These are phyloP conservation scores for Cantharis rustica DNA, from an alignment of 2,888 invertebrate genomes.

Conservation along the genomic window DNA sequence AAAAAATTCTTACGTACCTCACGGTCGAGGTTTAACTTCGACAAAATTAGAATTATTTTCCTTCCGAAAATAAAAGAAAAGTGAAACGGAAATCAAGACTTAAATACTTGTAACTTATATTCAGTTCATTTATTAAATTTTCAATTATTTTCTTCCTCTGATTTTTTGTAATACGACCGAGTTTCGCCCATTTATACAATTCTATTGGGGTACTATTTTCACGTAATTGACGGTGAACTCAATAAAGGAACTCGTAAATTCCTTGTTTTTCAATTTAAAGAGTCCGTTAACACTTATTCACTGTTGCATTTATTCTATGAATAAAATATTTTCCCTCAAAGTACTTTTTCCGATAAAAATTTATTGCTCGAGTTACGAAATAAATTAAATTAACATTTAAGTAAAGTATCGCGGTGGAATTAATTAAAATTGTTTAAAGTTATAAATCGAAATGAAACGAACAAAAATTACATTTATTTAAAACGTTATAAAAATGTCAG, in stretches of 20 bases:
- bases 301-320: neutral
- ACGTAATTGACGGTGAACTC: neutral
- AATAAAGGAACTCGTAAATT: neutral
- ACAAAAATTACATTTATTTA: neutral
- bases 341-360: neutral
- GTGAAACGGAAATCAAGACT: neutral
- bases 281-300: neutral
- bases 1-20: neutral
- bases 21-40: neutral
- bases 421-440: neutral
- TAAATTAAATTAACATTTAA: neutral
- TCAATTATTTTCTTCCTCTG: neutral
- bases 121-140: neutral
- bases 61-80: neutral
- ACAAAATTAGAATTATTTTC: neutral
- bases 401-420: neutral
- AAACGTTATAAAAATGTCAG: neutral
- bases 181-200: neutral
- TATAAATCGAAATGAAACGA: neutral
- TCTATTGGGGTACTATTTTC: neutral
- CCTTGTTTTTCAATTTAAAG: neutral
- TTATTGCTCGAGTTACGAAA: neutral
- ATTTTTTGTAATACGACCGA: neutral
- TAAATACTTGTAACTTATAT: neutral
- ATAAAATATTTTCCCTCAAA: neutral